A percentile compares a stretch with the other conserved stretches of the same genome.
Evolutionary conservation across 2,888 invertebrate genomes (phyloP).

Genomic region (Zelleria hepariella): DNA sequence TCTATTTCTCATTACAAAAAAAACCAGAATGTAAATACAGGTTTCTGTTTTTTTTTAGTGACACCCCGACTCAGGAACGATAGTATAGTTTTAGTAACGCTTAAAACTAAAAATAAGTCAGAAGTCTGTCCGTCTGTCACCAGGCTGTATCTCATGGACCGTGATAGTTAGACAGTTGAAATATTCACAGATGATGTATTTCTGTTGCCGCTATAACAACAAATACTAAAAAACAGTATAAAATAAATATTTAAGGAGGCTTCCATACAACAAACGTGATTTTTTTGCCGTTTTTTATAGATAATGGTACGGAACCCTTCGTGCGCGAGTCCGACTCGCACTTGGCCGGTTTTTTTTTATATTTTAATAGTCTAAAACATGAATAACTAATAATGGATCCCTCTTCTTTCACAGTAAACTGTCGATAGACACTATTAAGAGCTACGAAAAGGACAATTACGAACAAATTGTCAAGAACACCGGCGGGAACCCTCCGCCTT

Average conservation of each 20-base stretch:
- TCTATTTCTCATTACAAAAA: not conserved
- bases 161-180: too few species aligned
- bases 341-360: too few species aligned
- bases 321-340: too few species aligned
- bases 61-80: not conserved
- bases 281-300: too few species aligned
- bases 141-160: too few species aligned
- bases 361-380: not conserved
- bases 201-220: too few species aligned
- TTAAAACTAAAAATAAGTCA: too few species aligned
- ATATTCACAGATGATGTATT: too few species aligned
- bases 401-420: slow-evolving; percentile 72
- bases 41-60: not conserved
- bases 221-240: not conserved
- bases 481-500: slow-evolving; percentile 76
- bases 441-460: slow-evolving; percentile 81
- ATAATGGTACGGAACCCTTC: too few species aligned
- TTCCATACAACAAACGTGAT: too few species aligned
- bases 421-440: slow-evolving; percentile 77
- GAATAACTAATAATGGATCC: not conserved
- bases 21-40: not conserved
- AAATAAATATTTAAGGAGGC: not conserved
- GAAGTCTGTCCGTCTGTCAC: too few species aligned
- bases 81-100: too few species aligned
- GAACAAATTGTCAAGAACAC: slow-evolving; percentile 77